Evolutionary conservation across 2,797 vertebrate species (phyloP), one percentile per base, ranked within the genome.

Genomic region (Lycodopsis pacificus): DNA sequence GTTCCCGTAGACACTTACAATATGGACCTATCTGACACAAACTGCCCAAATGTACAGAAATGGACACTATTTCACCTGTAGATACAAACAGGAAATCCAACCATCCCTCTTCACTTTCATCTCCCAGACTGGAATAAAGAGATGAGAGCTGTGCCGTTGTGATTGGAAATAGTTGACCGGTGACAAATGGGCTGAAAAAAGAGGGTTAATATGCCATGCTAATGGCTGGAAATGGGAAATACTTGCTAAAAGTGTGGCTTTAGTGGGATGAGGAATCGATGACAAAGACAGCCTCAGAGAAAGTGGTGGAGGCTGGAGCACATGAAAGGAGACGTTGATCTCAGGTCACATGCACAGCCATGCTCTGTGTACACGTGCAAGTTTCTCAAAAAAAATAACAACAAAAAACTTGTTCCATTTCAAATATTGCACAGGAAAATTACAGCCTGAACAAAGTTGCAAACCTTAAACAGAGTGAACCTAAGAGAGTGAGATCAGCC

Each of bases 201-300:
- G 80, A 80, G 70, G 25, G 53, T 42, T 81, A 74, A 74, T 81
- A 80, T 62, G 68, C 42, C 48, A 49, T 17, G 40, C 79, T 90
- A 92, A 93, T 89, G 84, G 84, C 44, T 82, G 67, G 72, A 88
- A 87, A 91, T 82, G 66, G 71, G 80, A 67, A 71, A 62, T 77
- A 48, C 34, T 68, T 12, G 10, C 53, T 70, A 49, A 79, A 82
- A 82, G 83, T 51, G 78, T 77, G 66, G 72, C 70, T 75, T 48
- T 48, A 58, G 46, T 11, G 36, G 56, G 78, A 84, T 59, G 49
- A 77, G 79, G 49, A 81, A 86, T 68, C 34, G 36, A 84, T 82
- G 49, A 66, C 51, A 71, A 73, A 89, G 83, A 64, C 64, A 76
- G 57, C 56, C n/a, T 22, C 12, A 73, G 61, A 73, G 54, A 75